Percentiles rank a stretch among this genome's conserved stretches.
phyloP scores from a whole-genome alignment of 2,113 vertebrate species.

The Mastomys natalensis region DNA sequence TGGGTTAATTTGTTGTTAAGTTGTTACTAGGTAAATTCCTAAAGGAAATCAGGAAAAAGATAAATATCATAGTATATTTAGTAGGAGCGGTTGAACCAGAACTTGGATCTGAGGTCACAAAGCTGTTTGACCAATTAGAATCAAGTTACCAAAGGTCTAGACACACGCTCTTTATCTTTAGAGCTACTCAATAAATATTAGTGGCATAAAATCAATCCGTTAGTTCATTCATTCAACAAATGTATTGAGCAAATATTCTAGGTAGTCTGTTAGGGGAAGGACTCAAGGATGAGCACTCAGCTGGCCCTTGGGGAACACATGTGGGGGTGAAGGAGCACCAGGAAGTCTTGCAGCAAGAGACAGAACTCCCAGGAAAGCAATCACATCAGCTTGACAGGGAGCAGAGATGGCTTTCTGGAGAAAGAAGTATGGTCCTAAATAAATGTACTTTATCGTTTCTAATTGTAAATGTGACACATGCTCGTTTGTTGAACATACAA shows the following conservation, averaged over 20 bases:
- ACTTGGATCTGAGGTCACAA: slow-evolving; percentile 46
- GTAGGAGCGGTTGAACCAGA: slow-evolving; percentile 40
- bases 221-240: slow-evolving; percentile 56
- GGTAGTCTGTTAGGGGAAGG: background rate
- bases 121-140: slow-evolving; percentile 15
- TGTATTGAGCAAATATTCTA: slow-evolving; percentile 19
- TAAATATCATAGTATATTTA: slow-evolving; percentile 11
- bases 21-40: slow-evolving; percentile 25
- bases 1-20: too few relatives aligned
- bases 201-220: slow-evolving; percentile 37
- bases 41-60: background rate
- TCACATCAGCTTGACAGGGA: background rate
- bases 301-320: background rate
- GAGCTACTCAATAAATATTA: slow-evolving; percentile 49
- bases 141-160: background rate
- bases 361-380: background rate
- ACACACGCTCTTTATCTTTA: slow-evolving; percentile 40
- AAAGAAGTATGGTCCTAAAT: background rate
- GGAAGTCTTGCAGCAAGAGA: background rate
- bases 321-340: background rate
- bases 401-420: background rate
- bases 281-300: background rate
- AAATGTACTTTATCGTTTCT: slow-evolving; percentile 14
- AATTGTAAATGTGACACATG: background rate
- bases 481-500: background rate